Percentiles rank a stretch among this genome's conserved stretches.
Evolutionary conservation across 1,140 invertebrate species (phyloP).

Genomic region (Scaptomyza hsui): DNA sequence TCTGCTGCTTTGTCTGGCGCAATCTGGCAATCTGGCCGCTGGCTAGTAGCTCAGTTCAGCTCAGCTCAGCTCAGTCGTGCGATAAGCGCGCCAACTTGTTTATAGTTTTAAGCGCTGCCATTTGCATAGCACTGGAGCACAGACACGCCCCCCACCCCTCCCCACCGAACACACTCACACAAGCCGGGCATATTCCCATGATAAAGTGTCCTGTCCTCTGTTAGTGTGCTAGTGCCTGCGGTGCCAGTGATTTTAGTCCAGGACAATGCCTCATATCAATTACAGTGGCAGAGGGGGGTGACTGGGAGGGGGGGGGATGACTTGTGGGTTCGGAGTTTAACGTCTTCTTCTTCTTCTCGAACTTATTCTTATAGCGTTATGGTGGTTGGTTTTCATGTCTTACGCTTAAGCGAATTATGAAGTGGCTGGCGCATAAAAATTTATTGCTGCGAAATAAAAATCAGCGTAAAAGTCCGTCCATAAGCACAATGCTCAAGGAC

Average conservation of each 20-base stretch:
- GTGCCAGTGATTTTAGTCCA: conserved; percentile 48
- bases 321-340: background rate
- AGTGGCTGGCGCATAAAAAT: conserved; percentile 83
- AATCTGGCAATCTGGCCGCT: conserved; percentile 24
- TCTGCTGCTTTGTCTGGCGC: background rate
- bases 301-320: background rate
- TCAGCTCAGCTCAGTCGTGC: conserved; percentile 12
- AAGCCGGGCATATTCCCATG: conserved; percentile 63
- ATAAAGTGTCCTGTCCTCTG: conserved; percentile 43
- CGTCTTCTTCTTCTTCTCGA: conserved; percentile 3
- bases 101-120: conserved; percentile 68
- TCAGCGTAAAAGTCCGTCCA: conserved; percentile 74
- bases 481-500: conserved; percentile 39
- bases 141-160: background rate
- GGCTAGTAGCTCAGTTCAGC: conserved; percentile 5
- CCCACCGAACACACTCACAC: background rate
- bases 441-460: conserved; percentile 83
- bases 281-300: conserved; percentile 14
- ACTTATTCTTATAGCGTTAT: conserved; percentile 22
- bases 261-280: conserved; percentile 34
- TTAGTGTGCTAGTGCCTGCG: conserved; percentile 42
- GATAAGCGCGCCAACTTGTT: conserved; percentile 53
- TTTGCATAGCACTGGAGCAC: conserved; percentile 46
- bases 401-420: conserved; percentile 81
- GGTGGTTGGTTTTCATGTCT: conserved; percentile 55